phyloP scores from a whole-genome alignment of 2,797 vertebrate species.

The Naso thynnoides region DNA sequence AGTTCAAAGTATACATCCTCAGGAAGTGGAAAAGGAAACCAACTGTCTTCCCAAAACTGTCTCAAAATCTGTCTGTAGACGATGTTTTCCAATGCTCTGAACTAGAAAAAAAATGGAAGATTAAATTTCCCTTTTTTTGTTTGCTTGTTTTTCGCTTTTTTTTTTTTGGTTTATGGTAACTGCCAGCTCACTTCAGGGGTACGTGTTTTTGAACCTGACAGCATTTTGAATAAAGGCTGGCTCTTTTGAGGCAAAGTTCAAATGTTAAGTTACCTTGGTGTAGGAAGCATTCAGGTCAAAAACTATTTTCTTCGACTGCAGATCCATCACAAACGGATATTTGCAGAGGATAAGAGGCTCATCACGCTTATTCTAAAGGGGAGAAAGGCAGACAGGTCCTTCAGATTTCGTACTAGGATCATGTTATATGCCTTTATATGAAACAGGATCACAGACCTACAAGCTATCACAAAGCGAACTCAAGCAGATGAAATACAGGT shows the following conservation, averaged over 20 bases:
- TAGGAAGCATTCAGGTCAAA: background rate
- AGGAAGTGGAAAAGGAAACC: accelerated
- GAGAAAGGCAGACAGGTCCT: background rate
- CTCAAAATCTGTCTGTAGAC: too few relatives aligned
- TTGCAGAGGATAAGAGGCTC: conserved; percentile 51
- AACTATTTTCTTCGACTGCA: conserved; percentile 56
- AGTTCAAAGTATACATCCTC: background rate
- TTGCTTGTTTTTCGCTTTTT: background rate
- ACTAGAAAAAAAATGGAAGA: background rate
- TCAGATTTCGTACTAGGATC: background rate
- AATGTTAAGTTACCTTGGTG: conserved; percentile 42
- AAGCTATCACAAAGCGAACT: background rate
- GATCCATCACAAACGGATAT: conserved; percentile 68
- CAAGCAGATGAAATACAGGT: too few relatives aligned
- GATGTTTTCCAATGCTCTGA: accelerated
- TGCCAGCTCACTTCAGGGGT: background rate
- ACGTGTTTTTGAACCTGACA: background rate
- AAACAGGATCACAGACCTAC: background rate
- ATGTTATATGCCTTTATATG: too few relatives aligned
- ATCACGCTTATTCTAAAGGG: conserved; percentile 26
- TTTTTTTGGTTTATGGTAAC: background rate
- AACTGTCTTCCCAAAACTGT: accelerated
- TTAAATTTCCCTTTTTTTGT: background rate
- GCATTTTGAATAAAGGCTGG: background rate
- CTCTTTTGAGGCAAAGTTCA: background rate